Base-by-base conservation (phyloP, 2,888 invertebrate genomes). In the Cyrtodaria siliqua region DNA sequence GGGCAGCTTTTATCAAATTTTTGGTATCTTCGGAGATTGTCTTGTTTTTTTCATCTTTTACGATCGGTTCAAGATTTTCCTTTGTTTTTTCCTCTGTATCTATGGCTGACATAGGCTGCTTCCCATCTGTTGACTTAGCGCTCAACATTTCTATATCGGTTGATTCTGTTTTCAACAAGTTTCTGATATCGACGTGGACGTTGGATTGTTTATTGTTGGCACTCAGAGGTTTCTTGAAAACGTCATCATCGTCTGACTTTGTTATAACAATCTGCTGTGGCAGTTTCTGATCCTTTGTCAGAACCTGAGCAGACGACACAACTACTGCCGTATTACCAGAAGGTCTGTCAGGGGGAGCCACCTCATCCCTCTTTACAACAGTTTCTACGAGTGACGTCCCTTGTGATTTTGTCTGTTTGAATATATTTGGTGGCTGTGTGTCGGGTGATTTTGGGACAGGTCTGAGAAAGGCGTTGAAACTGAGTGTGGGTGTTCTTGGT, bases 101-200 rank as follows among this genome's bases (percentile, higher is more conserved):
- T 12, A 50, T 47, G 6, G 50, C 72, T 8, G 63, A 63, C 76
- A 74, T 63, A 0, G 59, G 64, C 47, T 72, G 73, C n/a, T 68
- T 68, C 42, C 77, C 76, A 50, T 77, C 75, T 40, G 77, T 76
- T 14, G 85, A 86, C 74, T 88, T 89, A 0, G 91, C 91, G 82
- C 91, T 92, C 8, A 89, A 77, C 91, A 91, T 92, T 75, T 91
- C 91, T 27, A 92, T 81, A 69, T 91, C 91, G 18, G 57, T 53
- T 6, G 79, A 53, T 6, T 82, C 78, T 1, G 71, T 18, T 55
- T 71, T 74, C 16, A 80, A 60, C 20, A 75, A 40, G 33, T 75
- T 70, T 44, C 60, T 63, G 24, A 79, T 71, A 64, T 86, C 79
- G 12, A 86, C 74, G 16, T 79, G 75, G 14, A 85, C 84, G 8